A percentile compares a stretch with the other conserved stretches of the same genome.
These are phyloP conservation scores for Eubucco bourcierii DNA, from an alignment of 2,113 vertebrate species.

Conservation along the genomic window DNA sequence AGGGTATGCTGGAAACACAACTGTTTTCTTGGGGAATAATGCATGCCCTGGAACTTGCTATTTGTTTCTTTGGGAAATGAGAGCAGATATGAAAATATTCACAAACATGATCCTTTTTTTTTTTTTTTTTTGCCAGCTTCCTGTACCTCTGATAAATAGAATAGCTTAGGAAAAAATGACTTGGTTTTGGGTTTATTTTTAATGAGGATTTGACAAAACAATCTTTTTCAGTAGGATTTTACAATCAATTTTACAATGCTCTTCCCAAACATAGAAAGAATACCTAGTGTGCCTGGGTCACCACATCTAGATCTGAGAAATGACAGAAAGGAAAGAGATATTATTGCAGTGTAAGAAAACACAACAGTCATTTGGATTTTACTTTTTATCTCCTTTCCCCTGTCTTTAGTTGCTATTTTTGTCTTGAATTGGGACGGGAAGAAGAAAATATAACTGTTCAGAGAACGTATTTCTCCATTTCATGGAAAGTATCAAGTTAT, in stretches of 20 bases:
- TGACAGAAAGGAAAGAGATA: neutral
- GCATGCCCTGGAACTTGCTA: slow-evolving; percentile 4
- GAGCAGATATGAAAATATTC: neutral
- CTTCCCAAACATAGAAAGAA: neutral
- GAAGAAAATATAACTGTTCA: neutral
- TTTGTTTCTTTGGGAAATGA: slow-evolving; percentile 12
- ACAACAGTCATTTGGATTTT: neutral
- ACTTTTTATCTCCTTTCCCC: neutral
- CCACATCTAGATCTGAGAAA: neutral
- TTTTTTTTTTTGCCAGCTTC: neutral
- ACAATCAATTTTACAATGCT: neutral
- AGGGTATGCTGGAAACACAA: slow-evolving; percentile 46
- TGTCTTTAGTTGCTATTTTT: neutral
- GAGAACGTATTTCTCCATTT: neutral
- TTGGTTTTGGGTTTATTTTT: neutral
- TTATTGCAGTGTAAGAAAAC: neutral
- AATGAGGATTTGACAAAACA: neutral
- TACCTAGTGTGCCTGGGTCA: neutral
- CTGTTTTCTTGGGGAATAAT: slow-evolving; percentile 41
- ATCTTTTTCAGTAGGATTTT: neutral
- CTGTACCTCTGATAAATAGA: neutral
- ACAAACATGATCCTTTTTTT: neutral
- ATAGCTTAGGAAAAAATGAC: neutral
- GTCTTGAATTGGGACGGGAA: neutral
- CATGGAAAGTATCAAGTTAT: neutral